Conservation (phyloP, 2,888 invertebrate species). For the Nemurella pictetii region DNA sequence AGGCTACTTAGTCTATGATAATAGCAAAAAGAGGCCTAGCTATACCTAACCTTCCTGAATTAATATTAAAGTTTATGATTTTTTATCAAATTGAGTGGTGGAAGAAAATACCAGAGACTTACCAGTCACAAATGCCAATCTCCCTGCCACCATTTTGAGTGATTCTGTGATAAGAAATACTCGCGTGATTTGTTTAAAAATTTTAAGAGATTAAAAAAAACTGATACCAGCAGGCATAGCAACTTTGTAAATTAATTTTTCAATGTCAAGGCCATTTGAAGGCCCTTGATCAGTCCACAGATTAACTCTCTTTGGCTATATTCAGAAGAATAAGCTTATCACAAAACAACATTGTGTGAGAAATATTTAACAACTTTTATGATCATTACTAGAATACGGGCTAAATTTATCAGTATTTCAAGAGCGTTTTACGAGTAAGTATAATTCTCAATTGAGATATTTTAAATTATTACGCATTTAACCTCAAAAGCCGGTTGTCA, state of each 20-base stretch:
- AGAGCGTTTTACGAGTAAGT: neutral
- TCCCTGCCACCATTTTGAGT: conserved; percentile 48
- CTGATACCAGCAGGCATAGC: no score
- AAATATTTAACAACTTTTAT: neutral
- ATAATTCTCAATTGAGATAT: neutral
- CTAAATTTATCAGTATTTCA: neutral
- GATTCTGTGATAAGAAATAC: neutral
- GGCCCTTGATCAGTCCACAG: neutral
- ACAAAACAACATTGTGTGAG: no score
- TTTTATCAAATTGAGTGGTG: neutral
- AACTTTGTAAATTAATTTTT: no score
- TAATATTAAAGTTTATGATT: neutral
- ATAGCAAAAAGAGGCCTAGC: no score
- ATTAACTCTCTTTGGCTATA: no score
- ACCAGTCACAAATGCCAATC: conserved; percentile 62
- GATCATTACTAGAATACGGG: neutral
- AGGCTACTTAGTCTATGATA: no score
- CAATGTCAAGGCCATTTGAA: neutral
- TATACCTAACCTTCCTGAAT: neutral
- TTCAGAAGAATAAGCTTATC: no score
- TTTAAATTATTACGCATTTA: neutral
- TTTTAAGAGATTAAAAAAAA: neutral
- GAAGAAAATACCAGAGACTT: conserved; percentile 19
- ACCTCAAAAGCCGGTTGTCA: neutral
- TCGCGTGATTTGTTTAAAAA: neutral